A percentile compares a stretch with the other conserved stretches of the same genome.
Conservation (phyloP, 2,888 invertebrate genomes). For the Amphipoea oculea region DNA sequence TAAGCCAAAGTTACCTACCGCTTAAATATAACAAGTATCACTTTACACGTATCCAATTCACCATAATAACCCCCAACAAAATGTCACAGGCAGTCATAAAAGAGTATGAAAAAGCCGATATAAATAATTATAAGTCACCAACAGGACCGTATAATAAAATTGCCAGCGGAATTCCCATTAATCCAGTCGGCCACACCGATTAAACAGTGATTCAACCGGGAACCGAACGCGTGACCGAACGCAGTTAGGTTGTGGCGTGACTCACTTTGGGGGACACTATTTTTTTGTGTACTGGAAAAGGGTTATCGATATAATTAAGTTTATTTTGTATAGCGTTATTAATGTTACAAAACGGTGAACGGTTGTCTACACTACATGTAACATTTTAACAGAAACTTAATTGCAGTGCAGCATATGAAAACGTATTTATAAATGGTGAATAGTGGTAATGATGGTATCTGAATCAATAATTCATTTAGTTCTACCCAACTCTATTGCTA, state of each 20-base stretch:
- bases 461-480: too few species aligned
- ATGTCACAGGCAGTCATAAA: conserved; percentile 33
- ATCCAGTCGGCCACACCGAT: conserved; percentile 55
- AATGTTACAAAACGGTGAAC: neutral
- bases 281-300: conserved; percentile 12
- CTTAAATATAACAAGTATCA: neutral
- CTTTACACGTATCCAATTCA: conserved; percentile 19
- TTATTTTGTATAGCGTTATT: neutral
- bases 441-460: too few species aligned
- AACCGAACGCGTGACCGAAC: conserved; percentile 66
- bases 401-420: too few species aligned
- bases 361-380: too few species aligned
- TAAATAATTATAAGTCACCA: conserved; percentile 40
- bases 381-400: too few species aligned
- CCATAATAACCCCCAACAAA: conserved; percentile 15
- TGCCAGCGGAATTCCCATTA: conserved; percentile 57
- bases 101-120: conserved; percentile 33
- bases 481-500: too few species aligned
- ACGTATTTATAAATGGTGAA: too few species aligned
- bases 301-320: neutral
- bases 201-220: conserved; percentile 64
- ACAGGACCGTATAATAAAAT: conserved; percentile 57
- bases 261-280: conserved; percentile 33
- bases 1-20: neutral
- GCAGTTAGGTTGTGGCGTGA: conserved; percentile 61